Evolutionary conservation across 2,888 invertebrate species (phyloP).

Genomic region (Dilophus febrilis): DNA sequence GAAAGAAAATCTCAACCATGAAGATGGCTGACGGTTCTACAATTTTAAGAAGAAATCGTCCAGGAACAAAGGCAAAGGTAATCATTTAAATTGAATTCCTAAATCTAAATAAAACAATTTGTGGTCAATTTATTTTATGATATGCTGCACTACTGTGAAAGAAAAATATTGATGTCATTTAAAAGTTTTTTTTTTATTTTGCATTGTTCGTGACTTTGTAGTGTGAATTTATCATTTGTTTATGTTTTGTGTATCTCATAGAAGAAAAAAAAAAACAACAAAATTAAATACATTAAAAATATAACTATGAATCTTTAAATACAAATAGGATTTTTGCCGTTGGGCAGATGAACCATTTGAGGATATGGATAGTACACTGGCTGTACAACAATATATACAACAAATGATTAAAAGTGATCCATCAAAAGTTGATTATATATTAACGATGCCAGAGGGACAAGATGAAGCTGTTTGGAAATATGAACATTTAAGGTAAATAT

Average conservation of each 20-base stretch:
- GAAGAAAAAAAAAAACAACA: not conserved
- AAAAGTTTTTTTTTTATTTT: no score
- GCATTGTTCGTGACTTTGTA: not conserved
- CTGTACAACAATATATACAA: constrained; percentile 97
- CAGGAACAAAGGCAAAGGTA: constrained; percentile 81
- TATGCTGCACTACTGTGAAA: no score
- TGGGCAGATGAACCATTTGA: constrained; percentile 98
- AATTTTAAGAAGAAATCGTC: constrained; percentile 74
- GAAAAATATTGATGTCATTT: no score
- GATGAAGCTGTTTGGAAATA: constrained; percentile 99
- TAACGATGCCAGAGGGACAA: constrained; percentile 92
- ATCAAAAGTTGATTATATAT: constrained; percentile 79
- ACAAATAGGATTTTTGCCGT: constrained; percentile 79
- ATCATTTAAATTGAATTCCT: constrained; percentile 12
- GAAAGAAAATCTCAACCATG: constrained; percentile 32
- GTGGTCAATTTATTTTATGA: no score
- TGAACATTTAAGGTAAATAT: constrained; percentile 73
- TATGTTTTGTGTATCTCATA: constrained; percentile 1
- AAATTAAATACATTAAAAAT: no score
- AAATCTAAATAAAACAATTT: no score
- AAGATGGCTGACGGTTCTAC: constrained; percentile 74
- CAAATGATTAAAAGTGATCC: constrained; percentile 90
- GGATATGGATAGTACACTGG: constrained; percentile 98
- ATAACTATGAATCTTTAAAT: no score
- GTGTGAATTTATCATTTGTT: not conserved